phyloP scores from a whole-genome alignment of 2,888 invertebrate genomes.

The Plusia festucae region DNA sequence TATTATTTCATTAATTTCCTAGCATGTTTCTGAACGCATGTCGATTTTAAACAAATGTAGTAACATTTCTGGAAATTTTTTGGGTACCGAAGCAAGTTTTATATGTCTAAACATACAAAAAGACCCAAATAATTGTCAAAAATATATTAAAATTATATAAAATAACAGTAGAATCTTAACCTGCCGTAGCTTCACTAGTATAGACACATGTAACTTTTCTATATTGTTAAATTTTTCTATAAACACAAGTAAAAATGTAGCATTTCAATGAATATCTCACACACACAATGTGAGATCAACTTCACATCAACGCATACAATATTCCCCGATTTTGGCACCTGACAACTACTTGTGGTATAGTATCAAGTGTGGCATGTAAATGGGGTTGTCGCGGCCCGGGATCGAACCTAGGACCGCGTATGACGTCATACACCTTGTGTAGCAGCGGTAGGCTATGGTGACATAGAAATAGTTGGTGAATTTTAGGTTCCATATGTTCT shows the following conservation, averaged over 20 bases:
- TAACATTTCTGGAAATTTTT: too few relatives aligned
- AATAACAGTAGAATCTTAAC: background rate
- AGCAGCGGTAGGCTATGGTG: conserved; percentile 55
- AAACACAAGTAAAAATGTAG: conserved; percentile 65
- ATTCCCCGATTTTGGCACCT: conserved; percentile 83
- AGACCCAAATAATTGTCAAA: background rate
- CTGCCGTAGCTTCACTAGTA: background rate
- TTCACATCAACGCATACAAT: conserved; percentile 77
- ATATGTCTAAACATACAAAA: background rate
- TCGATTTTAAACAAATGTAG: too few relatives aligned
- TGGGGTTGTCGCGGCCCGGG: conserved; percentile 71
- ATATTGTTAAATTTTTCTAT: background rate
- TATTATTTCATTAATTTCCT: too few relatives aligned
- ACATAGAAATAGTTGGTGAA: conserved; percentile 14
- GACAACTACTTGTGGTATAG: conserved; percentile 80
- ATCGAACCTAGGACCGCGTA: conserved; percentile 70
- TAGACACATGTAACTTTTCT: background rate
- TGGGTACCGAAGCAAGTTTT: background rate
- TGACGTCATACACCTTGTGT: background rate
- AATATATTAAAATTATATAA: background rate
- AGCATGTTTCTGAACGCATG: too few relatives aligned
- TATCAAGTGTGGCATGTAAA: conserved; percentile 86
- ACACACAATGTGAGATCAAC: conserved; percentile 68
- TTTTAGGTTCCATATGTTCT: conserved; percentile 6
- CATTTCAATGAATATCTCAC: conserved; percentile 77